Percentiles rank a stretch among this genome's conserved stretches.
These are phyloP conservation scores for Allygus modestus DNA, from an alignment of 2,888 invertebrate species.

Conservation along the genomic window DNA sequence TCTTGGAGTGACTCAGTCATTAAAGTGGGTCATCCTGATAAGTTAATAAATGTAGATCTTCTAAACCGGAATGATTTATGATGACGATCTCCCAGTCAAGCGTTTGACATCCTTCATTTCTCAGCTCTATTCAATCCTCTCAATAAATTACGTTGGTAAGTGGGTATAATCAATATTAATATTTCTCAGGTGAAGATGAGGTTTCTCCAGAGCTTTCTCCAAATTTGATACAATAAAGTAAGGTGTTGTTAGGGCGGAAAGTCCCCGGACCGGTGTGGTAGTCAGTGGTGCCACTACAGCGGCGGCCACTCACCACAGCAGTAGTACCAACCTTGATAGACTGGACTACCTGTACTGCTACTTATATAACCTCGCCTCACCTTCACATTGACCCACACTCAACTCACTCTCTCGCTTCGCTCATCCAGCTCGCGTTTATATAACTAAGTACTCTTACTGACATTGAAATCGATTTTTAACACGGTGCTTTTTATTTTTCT, in stretches of 20 bases:
- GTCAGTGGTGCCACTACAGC: slow-evolving; percentile 26
- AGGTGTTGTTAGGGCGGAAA: slow-evolving; percentile 3
- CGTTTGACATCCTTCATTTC: no score
- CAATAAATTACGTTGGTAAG: not conserved
- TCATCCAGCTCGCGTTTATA: not conserved
- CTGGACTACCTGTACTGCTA: slow-evolving; percentile 5
- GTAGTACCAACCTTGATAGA: slow-evolving; percentile 24
- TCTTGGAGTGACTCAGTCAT: no score
- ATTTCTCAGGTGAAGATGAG: not conserved
- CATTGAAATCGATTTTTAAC: not conserved
- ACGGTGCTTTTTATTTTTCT: no score
- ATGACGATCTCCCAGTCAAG: no score
- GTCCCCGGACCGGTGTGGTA: not conserved
- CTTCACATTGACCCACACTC: slow-evolving; percentile 51
- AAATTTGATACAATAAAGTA: slow-evolving; percentile 31
- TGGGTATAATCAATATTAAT: slow-evolving; percentile 14
- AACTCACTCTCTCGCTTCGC: slow-evolving; percentile 3
- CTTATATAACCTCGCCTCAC: slow-evolving; percentile 43
- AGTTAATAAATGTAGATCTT: no score
- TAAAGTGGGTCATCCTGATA: no score
- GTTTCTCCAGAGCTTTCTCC: slow-evolving; percentile 36
- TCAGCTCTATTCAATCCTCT: not conserved
- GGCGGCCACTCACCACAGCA: not conserved
- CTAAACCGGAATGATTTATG: no score
- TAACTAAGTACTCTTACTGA: not conserved